Evolutionary conservation across 2,797 vertebrate species (phyloP).

Genomic region (Cetoscarus ocellatus): DNA sequence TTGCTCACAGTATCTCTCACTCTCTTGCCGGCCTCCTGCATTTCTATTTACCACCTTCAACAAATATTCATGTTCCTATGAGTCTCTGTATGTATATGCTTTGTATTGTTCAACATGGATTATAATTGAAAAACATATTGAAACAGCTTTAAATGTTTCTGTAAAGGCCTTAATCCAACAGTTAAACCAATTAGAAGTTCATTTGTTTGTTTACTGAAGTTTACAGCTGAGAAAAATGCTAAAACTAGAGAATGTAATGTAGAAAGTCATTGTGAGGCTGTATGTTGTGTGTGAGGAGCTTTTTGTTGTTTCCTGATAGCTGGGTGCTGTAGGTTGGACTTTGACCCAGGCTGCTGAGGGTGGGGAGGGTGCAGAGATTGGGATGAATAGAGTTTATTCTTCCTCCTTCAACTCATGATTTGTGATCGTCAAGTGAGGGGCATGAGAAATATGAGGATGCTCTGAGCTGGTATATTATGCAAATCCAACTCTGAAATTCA

Average conservation of each 20-base stretch:
- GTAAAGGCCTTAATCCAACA: neutral
- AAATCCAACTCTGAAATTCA: constrained; percentile 13
- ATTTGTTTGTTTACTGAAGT: neutral
- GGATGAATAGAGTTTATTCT: constrained; percentile 84
- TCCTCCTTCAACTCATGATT: constrained; percentile 74
- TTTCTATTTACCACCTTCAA: neutral
- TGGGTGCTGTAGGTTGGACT: constrained; percentile 69
- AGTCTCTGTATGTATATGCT: neutral
- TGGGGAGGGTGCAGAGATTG: constrained; percentile 59
- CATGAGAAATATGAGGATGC: constrained; percentile 68
- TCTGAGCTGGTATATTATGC: neutral
- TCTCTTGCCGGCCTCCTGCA: constrained; percentile 15
- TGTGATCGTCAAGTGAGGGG: constrained; percentile 58
- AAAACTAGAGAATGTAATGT: constrained; percentile 8
- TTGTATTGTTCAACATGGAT: neutral
- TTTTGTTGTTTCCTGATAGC: constrained; percentile 66
- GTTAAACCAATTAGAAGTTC: constrained; percentile 5
- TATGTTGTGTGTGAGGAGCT: constrained; percentile 42
- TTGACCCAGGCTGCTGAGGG: constrained; percentile 74
- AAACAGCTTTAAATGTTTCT: no score
- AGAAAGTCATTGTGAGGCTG: neutral
- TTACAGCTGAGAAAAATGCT: constrained; percentile 4
- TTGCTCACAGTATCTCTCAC: constrained; percentile 43
- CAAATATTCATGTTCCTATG: neutral
- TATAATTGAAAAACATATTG: no score